These are phyloP conservation scores for Coelopa pilipes DNA, from an alignment of 2,888 invertebrate genomes.

Conservation along the genomic window DNA sequence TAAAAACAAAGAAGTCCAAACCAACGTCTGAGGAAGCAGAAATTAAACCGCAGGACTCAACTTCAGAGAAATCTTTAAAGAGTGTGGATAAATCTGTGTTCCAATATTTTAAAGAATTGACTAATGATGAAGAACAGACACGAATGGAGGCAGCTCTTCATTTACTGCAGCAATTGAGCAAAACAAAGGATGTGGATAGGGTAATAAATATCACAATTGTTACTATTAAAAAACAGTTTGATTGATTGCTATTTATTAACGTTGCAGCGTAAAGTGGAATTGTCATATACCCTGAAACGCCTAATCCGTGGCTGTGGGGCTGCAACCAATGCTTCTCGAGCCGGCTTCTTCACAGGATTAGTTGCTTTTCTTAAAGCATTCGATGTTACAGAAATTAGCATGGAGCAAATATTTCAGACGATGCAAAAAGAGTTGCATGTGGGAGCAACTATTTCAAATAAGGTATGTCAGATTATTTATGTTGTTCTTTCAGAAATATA, in stretches of 20 bases:
- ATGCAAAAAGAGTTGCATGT: constrained; percentile 76
- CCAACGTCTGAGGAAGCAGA: constrained; percentile 19
- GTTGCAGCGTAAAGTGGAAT: constrained; percentile 72
- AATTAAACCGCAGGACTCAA: background rate
- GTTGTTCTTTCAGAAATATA: background rate
- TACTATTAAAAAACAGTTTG: background rate
- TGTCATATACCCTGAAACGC: constrained; percentile 75
- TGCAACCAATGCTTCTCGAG: constrained; percentile 72
- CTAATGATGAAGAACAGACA: constrained; percentile 49
- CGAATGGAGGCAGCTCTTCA: constrained; percentile 52
- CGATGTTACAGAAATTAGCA: constrained; percentile 67
- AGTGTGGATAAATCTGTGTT: constrained; percentile 49
- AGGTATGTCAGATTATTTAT: constrained; percentile 43
- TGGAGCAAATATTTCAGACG: constrained; percentile 70
- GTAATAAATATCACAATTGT: constrained; percentile 42
- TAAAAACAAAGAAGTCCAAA: constrained; percentile 33
- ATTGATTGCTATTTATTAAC: constrained; percentile 45
- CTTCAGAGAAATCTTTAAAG: constrained; percentile 41
- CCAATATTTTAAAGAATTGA: constrained; percentile 55
- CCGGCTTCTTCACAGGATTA: constrained; percentile 77
- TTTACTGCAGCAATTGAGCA: constrained; percentile 51
- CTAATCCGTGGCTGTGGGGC: constrained; percentile 80
- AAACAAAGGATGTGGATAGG: constrained; percentile 50
- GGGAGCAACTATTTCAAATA: constrained; percentile 58
- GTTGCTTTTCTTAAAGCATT: constrained; percentile 70